These are phyloP conservation scores for Neodiprion fabricii DNA, from an alignment of 1,140 invertebrate genomes.

Conservation along the genomic window DNA sequence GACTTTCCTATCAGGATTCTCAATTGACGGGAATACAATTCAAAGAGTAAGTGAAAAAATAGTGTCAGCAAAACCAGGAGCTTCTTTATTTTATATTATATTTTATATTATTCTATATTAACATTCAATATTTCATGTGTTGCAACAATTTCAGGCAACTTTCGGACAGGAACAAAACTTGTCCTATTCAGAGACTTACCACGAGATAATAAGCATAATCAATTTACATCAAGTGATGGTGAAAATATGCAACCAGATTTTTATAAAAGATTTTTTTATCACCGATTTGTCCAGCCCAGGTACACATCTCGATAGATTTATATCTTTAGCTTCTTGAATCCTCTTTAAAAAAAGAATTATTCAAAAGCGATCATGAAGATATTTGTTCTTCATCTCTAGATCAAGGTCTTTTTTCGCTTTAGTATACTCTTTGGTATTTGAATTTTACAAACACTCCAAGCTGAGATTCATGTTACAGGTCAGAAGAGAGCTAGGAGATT, in stretches of 20 bases:
- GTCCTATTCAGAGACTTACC: conserved; percentile 23
- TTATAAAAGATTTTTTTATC: conserved; percentile 41
- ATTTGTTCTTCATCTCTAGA: conserved; percentile 11
- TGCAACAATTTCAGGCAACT: conserved; percentile 32
- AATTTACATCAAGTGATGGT: conserved; percentile 38
- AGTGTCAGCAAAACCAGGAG: background rate
- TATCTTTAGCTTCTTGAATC: too few relatives aligned
- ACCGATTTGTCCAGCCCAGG: conserved; percentile 44
- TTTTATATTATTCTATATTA: conserved; percentile 9
- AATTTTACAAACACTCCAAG: too few relatives aligned
- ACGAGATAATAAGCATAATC: conserved; percentile 33
- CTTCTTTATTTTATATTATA: background rate
- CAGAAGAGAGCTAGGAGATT: conserved; percentile 38
- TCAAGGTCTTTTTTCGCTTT: background rate
- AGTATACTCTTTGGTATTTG: too few relatives aligned
- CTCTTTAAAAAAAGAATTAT: too few relatives aligned
- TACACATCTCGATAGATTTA: conserved; percentile 13
- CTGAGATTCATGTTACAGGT: conserved; percentile 24
- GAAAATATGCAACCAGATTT: conserved; percentile 40
- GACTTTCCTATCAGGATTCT: conserved; percentile 35
- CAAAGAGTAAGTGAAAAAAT: conserved; percentile 26
- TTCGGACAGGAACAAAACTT: conserved; percentile 32
- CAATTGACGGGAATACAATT: conserved; percentile 33
- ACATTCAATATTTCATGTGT: background rate
- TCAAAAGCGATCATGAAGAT: background rate